Evolutionary conservation across 2,113 vertebrate species (phyloP), one percentile per base, ranked within the genome.

Genomic region (Tenrec ecaudatus): DNA sequence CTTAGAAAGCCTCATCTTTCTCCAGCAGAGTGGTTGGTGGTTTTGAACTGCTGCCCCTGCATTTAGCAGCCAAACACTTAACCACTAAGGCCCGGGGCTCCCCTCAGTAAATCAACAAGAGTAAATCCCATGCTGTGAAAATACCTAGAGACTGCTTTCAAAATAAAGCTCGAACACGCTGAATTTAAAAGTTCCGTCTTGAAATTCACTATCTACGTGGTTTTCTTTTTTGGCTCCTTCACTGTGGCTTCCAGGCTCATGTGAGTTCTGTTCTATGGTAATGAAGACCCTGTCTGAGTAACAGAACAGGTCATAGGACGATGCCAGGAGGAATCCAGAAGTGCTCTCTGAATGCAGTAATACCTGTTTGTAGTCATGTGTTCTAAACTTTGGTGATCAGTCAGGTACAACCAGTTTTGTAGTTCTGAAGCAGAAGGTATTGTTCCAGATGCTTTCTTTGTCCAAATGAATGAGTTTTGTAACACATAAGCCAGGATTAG

Each of bases 401-500:
- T 89, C 85, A 91, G 90, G 94, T 33, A 84, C 36, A 91, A 91
- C 82, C 33, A 79, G 82, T 91, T 95, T 89, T 83, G 33, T 62
- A 71, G 47, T 84, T 95, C 58, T 73, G 66, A 95, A 47, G 87
- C 6, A 86, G 73, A 89, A 36, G 20, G 69, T 31, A 92, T 89
- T 81, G 73, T 91, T 87, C 75, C 81, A 89, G 92, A 77, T 69
- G 68, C 82, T 89, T 95, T 87, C 84, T 96, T 93, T 89, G 78
- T 82, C 73, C 73, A 95, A 84, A 85, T 82, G 89, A 91, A 69
- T 93, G 77, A 89, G n/a, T 84, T 95, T 20, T 84, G 43, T 60
- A 93, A 91, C 53, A 84, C 31, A 68, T 16, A 89, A 66, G 57
- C 31, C 88, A 92, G 92, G 88, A 91, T 94, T 92, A 89, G 33